Conservation (phyloP, 2,888 invertebrate species). For the Macrosiphum euphorbiae region DNA sequence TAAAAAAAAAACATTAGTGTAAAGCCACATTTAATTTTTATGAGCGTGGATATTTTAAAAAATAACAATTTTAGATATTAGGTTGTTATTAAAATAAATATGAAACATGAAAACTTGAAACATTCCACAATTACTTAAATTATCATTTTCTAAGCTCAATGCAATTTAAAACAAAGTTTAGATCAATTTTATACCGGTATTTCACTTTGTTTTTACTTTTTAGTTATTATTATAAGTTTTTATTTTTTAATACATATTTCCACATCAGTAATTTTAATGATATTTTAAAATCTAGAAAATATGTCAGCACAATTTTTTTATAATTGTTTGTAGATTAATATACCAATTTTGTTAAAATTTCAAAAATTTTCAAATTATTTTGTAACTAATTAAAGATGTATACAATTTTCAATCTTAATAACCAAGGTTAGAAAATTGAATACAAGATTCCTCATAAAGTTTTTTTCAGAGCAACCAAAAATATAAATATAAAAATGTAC, state of each 20-base stretch:
- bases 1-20: neutral
- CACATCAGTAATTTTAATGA: neutral
- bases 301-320: neutral
- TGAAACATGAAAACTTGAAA: neutral
- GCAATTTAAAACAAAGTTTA: neutral
- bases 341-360: neutral
- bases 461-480: neutral
- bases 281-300: neutral
- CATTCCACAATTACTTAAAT: neutral
- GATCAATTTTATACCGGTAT: neutral
- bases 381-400: neutral
- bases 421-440: neutral
- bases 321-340: neutral
- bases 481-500: neutral
- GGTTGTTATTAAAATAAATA: neutral
- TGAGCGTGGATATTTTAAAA: neutral
- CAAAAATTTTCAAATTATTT: neutral
- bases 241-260: neutral
- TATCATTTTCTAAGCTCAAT: neutral
- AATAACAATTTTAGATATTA: too few species aligned
- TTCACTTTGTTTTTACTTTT: too few species aligned
- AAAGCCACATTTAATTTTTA: neutral
- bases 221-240: neutral
- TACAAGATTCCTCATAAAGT: neutral
- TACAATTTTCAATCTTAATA: neutral